Evolutionary conservation across 2,113 vertebrate species (phyloP).

Genomic region (Lepisosteus osseus): DNA sequence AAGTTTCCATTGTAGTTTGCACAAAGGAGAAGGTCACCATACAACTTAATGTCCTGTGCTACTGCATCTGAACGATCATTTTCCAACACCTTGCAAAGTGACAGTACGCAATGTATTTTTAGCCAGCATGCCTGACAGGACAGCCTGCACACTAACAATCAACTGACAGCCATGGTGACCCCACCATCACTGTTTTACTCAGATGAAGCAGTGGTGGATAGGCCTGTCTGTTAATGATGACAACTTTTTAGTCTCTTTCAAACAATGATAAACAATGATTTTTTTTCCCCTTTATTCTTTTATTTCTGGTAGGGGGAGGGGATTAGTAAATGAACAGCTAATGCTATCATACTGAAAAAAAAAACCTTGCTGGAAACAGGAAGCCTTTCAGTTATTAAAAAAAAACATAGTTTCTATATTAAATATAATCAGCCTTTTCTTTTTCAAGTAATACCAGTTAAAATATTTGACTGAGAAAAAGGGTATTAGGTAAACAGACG

Average conservation of each 20-base stretch:
- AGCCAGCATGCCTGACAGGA: slow-evolving; percentile 74
- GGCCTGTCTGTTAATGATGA: slow-evolving; percentile 67
- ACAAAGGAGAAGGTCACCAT: slow-evolving; percentile 85
- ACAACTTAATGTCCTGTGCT: slow-evolving; percentile 70
- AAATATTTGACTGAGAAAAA: slow-evolving; percentile 35
- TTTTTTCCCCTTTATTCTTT: too few relatives aligned
- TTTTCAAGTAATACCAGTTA: background rate
- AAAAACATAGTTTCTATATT: too few relatives aligned
- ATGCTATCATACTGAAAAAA: too few relatives aligned
- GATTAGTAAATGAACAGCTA: too few relatives aligned
- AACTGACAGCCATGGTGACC: slow-evolving; percentile 80
- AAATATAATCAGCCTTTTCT: too few relatives aligned
- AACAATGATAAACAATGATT: too few relatives aligned
- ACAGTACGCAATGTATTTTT: slow-evolving; percentile 83
- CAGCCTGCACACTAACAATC: slow-evolving; percentile 78
- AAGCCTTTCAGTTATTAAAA: too few relatives aligned
- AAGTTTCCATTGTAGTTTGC: slow-evolving; percentile 63
- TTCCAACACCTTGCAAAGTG: slow-evolving; percentile 78
- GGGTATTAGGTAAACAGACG: slow-evolving; percentile 11
- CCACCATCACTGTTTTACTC: slow-evolving; percentile 74
- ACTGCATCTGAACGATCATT: slow-evolving; percentile 77
- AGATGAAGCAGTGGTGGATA: slow-evolving; percentile 72
- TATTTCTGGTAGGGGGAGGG: too few relatives aligned
- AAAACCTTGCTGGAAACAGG: too few relatives aligned
- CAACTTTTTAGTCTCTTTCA: slow-evolving; percentile 35